phyloP scores from a whole-genome alignment of 2,888 invertebrate genomes.

The Rhagophthalmus giganteus region DNA sequence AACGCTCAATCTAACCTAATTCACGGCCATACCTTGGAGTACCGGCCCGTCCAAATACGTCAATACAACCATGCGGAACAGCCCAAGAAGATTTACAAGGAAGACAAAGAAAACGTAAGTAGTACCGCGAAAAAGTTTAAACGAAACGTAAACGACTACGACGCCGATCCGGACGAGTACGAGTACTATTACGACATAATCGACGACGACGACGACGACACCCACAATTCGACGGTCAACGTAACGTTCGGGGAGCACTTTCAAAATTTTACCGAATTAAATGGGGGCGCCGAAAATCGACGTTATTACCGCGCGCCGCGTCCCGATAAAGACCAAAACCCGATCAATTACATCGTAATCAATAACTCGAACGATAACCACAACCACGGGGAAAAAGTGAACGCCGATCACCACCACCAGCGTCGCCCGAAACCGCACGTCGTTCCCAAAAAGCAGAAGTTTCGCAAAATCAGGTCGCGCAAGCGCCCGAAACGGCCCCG shows the following conservation, averaged over 20 bases:
- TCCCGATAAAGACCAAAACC: neutral
- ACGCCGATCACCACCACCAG: neutral
- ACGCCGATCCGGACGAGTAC: slow-evolving; percentile 1
- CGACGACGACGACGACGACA: slow-evolving; percentile 1
- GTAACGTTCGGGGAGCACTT: too few relatives aligned
- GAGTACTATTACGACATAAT: slow-evolving; percentile 9
- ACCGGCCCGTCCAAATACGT: neutral
- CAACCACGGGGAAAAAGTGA: neutral
- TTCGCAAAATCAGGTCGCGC: too few relatives aligned
- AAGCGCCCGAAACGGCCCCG: neutral
- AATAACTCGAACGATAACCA: slow-evolving; percentile 42
- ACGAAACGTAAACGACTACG: too few relatives aligned
- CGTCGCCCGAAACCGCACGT: neutral
- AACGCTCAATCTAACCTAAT: slow-evolving; percentile 1
- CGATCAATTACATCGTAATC: slow-evolving; percentile 39
- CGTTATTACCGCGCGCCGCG: too few relatives aligned
- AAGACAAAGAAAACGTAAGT: neutral
- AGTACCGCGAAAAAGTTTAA: too few relatives aligned
- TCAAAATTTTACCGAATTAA: too few relatives aligned
- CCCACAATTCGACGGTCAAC: too few relatives aligned
- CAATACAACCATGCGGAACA: neutral
- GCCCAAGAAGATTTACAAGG: neutral
- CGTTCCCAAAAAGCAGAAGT: too few relatives aligned
- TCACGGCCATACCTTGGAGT: neutral
- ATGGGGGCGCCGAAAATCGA: too few relatives aligned